A percentile compares a stretch with the other conserved stretches of the same genome.
Conservation (phyloP, 2,113 vertebrate species). For the Sminthopsis crassicaudata region DNA sequence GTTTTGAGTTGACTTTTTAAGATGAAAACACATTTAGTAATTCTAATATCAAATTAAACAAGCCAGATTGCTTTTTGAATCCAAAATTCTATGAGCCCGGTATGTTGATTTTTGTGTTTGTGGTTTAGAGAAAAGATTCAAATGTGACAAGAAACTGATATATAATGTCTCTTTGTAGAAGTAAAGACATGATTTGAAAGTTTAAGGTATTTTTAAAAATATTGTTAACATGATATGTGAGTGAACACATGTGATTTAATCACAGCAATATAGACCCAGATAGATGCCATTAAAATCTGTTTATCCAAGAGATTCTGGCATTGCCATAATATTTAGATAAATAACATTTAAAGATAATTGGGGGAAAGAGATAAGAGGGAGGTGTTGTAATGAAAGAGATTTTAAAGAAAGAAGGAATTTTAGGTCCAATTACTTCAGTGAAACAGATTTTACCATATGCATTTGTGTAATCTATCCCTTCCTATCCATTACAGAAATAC, state of each 20-base stretch:
- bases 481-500: neutral
- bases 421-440: neutral
- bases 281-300: neutral
- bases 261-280: neutral
- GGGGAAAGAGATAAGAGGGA: neutral
- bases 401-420: conserved; percentile 31
- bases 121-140: conserved; percentile 22
- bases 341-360: conserved; percentile 6
- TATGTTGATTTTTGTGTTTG: conserved; percentile 60
- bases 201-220: neutral
- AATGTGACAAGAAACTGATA: conserved; percentile 31
- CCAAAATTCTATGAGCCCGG: conserved; percentile 38
- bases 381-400: neutral
- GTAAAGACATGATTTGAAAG: conserved; percentile 9
- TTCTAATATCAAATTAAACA: conserved; percentile 58
- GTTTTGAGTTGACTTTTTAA: neutral
- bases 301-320: neutral
- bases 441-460: neutral
- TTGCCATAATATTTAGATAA: conserved; percentile 25
- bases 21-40: conserved; percentile 11
- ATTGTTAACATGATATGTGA: conserved; percentile 23
- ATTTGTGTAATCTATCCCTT: neutral
- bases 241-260: neutral
- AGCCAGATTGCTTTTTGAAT: conserved; percentile 44
- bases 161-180: neutral